Percentiles rank a stretch among this genome's conserved stretches.
Conservation (phyloP, 2,797 vertebrate species). For the Vireo griseus region DNA sequence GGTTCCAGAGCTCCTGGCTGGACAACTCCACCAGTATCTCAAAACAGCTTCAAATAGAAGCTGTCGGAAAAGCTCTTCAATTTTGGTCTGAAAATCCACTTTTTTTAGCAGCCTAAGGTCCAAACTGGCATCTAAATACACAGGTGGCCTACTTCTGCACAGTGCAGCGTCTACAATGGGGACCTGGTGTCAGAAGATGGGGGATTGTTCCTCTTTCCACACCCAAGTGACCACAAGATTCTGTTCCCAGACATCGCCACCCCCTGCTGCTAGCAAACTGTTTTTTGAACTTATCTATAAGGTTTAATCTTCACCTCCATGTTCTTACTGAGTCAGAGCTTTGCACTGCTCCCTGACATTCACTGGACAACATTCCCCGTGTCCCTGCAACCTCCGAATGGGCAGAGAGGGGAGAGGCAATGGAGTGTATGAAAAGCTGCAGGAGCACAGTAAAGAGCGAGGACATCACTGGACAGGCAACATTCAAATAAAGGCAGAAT, state of each 20-base stretch:
- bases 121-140: not conserved
- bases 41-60: not conserved
- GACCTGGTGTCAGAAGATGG: not conserved
- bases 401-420: not conserved
- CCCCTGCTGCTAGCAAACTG: not conserved
- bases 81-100: not conserved
- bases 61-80: not conserved
- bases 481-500: conserved; percentile 40
- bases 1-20: not conserved
- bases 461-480: not conserved
- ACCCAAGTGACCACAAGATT: not conserved
- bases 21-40: not conserved
- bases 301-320: not conserved
- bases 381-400: not conserved
- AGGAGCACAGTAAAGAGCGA: not conserved
- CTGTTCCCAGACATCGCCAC: not conserved
- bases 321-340: not conserved
- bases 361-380: not conserved
- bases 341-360: not conserved
- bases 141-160: not conserved
- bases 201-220: not conserved
- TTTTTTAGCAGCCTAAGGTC: not conserved
- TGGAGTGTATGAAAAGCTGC: not conserved
- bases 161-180: not conserved
- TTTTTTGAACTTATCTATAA: not conserved